Evolutionary conservation across 92 coral and sea anemone genomes (phyloP).

Genomic region (Parazoanthus atlanticus): DNA sequence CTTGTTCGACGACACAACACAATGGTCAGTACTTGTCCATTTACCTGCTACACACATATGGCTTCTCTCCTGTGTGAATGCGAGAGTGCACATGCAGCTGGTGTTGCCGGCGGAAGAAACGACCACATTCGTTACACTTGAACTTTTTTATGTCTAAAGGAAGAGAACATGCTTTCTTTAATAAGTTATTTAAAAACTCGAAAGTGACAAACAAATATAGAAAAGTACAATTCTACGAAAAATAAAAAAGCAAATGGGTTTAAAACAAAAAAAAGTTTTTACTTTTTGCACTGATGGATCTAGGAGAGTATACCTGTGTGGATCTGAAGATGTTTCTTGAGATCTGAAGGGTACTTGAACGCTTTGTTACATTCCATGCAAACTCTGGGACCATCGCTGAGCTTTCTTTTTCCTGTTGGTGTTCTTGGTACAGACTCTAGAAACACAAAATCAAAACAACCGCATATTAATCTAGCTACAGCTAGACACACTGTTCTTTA

Average conservation of each 20-base stretch:
- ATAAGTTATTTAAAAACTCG: too few relatives aligned
- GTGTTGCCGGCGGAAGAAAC: constrained; percentile 98
- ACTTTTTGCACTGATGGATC: too few relatives aligned
- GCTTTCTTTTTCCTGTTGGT: constrained; percentile 82
- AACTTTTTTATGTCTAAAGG: constrained; percentile 91
- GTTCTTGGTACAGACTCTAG: constrained; percentile 50
- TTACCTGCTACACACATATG: constrained; percentile 94
- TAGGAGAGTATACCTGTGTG: too few relatives aligned
- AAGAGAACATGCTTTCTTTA: neutral
- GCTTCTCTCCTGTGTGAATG: constrained; percentile 98
- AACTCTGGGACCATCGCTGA: constrained; percentile 97
- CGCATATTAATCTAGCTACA: neutral
- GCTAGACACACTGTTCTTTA: too few relatives aligned
- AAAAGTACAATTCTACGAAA: too few relatives aligned
- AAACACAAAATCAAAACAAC: neutral
- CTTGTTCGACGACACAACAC: neutral
- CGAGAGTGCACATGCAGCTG: constrained; percentile 97
- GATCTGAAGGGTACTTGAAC: constrained; percentile 98
- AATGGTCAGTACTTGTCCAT: neutral
- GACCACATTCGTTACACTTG: constrained; percentile 96
- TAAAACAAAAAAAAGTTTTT: too few relatives aligned
- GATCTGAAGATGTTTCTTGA: constrained; percentile 96
- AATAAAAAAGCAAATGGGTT: too few relatives aligned
- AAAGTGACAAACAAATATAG: too few relatives aligned
- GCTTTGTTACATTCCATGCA: constrained; percentile 97